Evolutionary conservation across 2,113 vertebrate species (phyloP).

Genomic region (Xiphophorus hellerii): DNA sequence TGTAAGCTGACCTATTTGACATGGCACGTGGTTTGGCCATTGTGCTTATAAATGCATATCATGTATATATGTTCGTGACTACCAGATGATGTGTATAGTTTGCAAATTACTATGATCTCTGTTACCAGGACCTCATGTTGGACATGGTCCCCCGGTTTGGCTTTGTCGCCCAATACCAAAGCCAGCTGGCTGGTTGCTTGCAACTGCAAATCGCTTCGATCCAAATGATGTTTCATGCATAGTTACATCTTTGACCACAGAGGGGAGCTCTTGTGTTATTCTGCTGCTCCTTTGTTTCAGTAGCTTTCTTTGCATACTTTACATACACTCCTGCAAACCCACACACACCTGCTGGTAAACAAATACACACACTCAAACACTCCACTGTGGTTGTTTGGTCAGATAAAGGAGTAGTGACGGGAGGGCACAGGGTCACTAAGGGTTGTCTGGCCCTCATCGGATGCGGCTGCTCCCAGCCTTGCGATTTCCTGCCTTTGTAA

Average conservation of each 20-base stretch:
- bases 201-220: constrained; percentile 26
- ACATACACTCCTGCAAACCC: constrained; percentile 34
- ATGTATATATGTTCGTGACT: constrained; percentile 42
- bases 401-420: constrained; percentile 71
- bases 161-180: constrained; percentile 59
- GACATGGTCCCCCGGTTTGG: constrained; percentile 70
- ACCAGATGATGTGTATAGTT: constrained; percentile 67
- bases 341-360: constrained; percentile 20
- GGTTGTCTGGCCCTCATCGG: constrained; percentile 59
- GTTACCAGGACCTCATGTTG: constrained; percentile 67
- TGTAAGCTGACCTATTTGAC: constrained; percentile 57
- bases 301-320: constrained; percentile 51
- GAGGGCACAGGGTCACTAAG: constrained; percentile 69
- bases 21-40: constrained; percentile 31
- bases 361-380: constrained; percentile 34
- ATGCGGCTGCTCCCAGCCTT: constrained; percentile 45
- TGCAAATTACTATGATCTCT: constrained; percentile 65
- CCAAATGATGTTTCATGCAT: constrained; percentile 8
- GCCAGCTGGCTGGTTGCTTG: constrained; percentile 67
- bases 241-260: constrained; percentile 51
- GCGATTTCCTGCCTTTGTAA: constrained; percentile 45
- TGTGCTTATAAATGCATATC: constrained; percentile 30
- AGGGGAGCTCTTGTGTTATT: constrained; percentile 75
- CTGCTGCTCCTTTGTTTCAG: constrained; percentile 28
- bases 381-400: constrained; percentile 69